Base-by-base conservation (phyloP, 2,888 invertebrate genomes). In the Plemyria rubiginata region DNA sequence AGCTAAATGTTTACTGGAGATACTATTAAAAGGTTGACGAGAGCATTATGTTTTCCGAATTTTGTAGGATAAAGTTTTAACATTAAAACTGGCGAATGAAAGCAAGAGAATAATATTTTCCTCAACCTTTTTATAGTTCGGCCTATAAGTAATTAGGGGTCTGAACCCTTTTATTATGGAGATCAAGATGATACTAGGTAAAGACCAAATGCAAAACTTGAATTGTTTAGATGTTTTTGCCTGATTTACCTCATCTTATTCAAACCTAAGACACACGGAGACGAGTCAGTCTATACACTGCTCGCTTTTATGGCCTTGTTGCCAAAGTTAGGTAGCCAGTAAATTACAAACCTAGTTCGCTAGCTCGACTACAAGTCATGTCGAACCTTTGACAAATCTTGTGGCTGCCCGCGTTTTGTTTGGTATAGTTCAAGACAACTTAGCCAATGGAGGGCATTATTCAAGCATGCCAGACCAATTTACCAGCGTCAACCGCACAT, bases 401-500 rank as follows among this genome's bases (percentile, higher is more conserved):
- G 85, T 73, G 82, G 87, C 76, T 80, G 79, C 72, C 66, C 80
- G 67, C 83, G 81, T 85, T 86, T 83, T 84, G 84, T 88, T 88
- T 80, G 82, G 82, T 73, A 86, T 86, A 88, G 89, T 89, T 90
- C 84, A 84, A 86, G 85, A 87, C 84, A 84, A 85, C 84, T 85
- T 85, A 80, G 82, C 82, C 80, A 82, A 79, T 76, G 77, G 74
- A 67, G 71, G 75, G 78, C 86, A 90, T 92, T 89, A 88, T 78
- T 92, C 86, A 90, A 79, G 78, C 72, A 81, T 81, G 83, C 85
- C 80, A 76, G 71, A 74, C 77, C 80, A 87, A 92, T 92, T 91
- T 92, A 90, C 75, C 90, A 90, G 82, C 84, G 91, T 87, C 90
- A 82, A 86, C 90, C 90, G 89, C 90, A 79, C 87, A 92, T 92